Evolutionary conservation across 2,888 invertebrate species (phyloP).

Genomic region (Caenorhabditis becei): DNA sequence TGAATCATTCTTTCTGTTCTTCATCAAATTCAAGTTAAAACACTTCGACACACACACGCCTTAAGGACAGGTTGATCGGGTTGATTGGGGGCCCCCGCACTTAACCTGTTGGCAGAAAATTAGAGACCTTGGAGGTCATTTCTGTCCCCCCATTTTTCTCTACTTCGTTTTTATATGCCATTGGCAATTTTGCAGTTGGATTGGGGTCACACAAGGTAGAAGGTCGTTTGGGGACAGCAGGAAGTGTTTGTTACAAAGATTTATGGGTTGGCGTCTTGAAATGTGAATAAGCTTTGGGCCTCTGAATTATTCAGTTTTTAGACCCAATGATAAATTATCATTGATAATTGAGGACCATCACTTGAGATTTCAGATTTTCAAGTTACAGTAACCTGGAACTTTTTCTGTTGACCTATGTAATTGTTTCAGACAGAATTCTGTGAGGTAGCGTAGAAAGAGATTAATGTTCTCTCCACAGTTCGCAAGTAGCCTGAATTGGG

Average conservation of each 20-base stretch:
- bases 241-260: too few species aligned
- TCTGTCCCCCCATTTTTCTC: background rate
- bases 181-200: background rate
- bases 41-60: constrained; percentile 1
- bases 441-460: too few species aligned
- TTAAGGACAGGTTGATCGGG: constrained; percentile 12
- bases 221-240: constrained; percentile 6
- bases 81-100: constrained; percentile 9
- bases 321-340: too few species aligned
- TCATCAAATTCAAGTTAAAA: background rate
- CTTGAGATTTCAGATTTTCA: too few species aligned
- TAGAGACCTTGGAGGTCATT: constrained; percentile 50
- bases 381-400: too few species aligned
- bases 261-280: background rate
- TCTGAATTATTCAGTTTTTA: too few species aligned
- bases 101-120: constrained; percentile 31
- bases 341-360: too few species aligned
- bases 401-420: too few species aligned
- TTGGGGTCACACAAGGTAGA: constrained; percentile 4
- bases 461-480: too few species aligned
- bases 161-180: constrained; percentile 4
- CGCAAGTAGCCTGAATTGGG: too few species aligned
- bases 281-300: too few species aligned
- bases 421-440: too few species aligned
- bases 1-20: constrained; percentile 12